Evolutionary conservation across 1,140 invertebrate species (phyloP).

Genomic region (Pseudomyrmex flavicornis): DNA sequence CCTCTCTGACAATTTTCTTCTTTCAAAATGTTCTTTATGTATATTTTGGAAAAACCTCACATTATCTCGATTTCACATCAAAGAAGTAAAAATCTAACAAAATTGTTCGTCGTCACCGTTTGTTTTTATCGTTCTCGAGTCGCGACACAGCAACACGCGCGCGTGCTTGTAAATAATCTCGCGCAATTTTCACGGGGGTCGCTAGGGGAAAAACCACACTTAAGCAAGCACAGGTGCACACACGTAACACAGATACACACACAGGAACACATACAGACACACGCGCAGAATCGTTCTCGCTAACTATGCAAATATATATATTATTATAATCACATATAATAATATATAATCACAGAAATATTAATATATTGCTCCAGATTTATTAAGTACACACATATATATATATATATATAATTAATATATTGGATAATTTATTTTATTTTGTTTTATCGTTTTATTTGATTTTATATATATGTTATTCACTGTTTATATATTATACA

Average conservation of each 20-base stretch:
- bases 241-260: not conserved
- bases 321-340: conserved; percentile 47
- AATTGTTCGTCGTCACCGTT: not conserved
- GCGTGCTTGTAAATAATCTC: not conserved
- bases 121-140: not conserved
- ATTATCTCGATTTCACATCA: not conserved
- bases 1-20: not conserved
- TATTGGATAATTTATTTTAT: conserved; percentile 85
- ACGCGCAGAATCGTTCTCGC: not conserved
- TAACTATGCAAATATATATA: conserved; percentile 34
- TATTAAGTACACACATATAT: conserved; percentile 81
- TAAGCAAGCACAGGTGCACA: not conserved
- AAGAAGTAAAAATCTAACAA: not conserved
- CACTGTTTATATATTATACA: conserved; percentile 79
- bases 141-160: too few species aligned
- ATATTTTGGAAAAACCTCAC: not conserved
- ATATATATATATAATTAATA: conserved; percentile 81
- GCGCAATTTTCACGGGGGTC: conserved; percentile 1
- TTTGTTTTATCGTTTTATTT: conserved; percentile 85
- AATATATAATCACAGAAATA: conserved; percentile 78
- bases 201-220: not conserved
- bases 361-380: conserved; percentile 84
- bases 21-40: not conserved
- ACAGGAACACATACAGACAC: not conserved
- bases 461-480: conserved; percentile 85